Percentiles rank a stretch among this genome's conserved stretches.
Conservation (phyloP, 2,797 vertebrate genomes). For the Lycodopsis pacificus region DNA sequence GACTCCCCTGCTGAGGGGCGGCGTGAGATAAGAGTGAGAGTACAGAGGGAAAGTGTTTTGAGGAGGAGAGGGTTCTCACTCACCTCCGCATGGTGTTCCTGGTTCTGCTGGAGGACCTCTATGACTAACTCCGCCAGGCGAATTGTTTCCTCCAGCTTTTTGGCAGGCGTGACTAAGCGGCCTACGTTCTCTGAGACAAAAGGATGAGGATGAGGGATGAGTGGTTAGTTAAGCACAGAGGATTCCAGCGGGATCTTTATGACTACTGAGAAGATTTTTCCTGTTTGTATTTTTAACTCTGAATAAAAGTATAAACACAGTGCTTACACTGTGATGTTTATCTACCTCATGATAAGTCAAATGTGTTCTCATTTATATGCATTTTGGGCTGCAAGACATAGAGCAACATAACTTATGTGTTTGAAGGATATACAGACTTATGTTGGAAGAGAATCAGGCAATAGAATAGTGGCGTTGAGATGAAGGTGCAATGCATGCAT, state of each 20-base stretch:
- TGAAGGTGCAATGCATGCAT: conserved; percentile 75
- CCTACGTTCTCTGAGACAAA: conserved; percentile 99
- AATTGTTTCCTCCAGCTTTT: conserved; percentile 99
- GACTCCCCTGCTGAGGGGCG: conserved; percentile 68
- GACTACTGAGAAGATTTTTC: conserved; percentile 59
- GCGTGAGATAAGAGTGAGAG: conserved; percentile 75
- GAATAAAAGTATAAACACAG: conserved; percentile 68
- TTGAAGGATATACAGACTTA: conserved; percentile 51
- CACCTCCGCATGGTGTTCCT: conserved; percentile 99
- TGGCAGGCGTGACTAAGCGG: conserved; percentile 99
- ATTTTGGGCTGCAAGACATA: conserved; percentile 66
- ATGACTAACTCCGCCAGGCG: conserved; percentile 99
- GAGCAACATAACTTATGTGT: conserved; percentile 64
- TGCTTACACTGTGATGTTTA: conserved; percentile 66
- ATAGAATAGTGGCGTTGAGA: conserved; percentile 61
- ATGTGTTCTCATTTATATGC: conserved; percentile 47
- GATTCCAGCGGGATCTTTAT: conserved; percentile 64
- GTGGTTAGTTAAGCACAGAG: conserved; percentile 87
- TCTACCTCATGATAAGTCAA: conserved; percentile 55
- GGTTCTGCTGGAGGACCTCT: conserved; percentile 99
- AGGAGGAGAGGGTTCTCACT: conserved; percentile 82
- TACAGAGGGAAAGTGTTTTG: conserved; percentile 70
- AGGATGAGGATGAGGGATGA: conserved; percentile 84
- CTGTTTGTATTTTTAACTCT: conserved; percentile 53
- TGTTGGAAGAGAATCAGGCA: conserved; percentile 63